Evolutionary conservation across 2,888 invertebrate species (phyloP), one percentile per base, ranked within the genome.

Genomic region (Phrixothrix hirtus): DNA sequence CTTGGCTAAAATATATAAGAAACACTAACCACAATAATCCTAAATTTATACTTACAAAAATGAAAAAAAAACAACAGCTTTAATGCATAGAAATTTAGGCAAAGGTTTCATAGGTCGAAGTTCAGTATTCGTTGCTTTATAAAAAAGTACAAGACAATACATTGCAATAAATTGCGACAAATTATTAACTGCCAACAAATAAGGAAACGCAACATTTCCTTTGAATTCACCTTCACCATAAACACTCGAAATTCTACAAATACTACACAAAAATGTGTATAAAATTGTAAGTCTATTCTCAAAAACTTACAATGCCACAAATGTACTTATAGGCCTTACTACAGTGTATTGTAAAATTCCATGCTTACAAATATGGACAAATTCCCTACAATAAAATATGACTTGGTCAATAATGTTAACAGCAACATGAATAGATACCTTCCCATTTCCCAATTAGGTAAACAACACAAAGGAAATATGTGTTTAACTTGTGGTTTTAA

Each of bases 61-160:
- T 35, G 96, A 96, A 74, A 96, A 93, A 80, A 97, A 97, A 14
- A 97, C 95, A 44, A 97, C 95, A 61, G 95, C 93, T 79, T 97
- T 97, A 64, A 97, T 95, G 75, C 96, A 96, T 42, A 97, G 79
- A 78, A 97, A 96, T 77, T 97, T 97, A 35, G 93, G 91, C 59
- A 97, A 82, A 0, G 97, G 97, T 70, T 88, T 89, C 89, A 97
- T 94, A 2, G 95, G 95, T 63, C 85, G 84, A 35, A 97, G 77
- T 74, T 95, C 93, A 45, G 87, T 84, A 66, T 85, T 84, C 73
- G 92, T 94, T 2, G 95, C 95, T 74, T 84, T 85, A 72, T 97
- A 97, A 76, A 97, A 97, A 58, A 97, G 80, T 13, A 96, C 91
- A 50, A 97, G 79, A 70, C 95, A 95, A 68, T 97, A 97, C 95